phyloP scores from a whole-genome alignment of 2,113 vertebrate species.

The Dryoscopus gambensis region DNA sequence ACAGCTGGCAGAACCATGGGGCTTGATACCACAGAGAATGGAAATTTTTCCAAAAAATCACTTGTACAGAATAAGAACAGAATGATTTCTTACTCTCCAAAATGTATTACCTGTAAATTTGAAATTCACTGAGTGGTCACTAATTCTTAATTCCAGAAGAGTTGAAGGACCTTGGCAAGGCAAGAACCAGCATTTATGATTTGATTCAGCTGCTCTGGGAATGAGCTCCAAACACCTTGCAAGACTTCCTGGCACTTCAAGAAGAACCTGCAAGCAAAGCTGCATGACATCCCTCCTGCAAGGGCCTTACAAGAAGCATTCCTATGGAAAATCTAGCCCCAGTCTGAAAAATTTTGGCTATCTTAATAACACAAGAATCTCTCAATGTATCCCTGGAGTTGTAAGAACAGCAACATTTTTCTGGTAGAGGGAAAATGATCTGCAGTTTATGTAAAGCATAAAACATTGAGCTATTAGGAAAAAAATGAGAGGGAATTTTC shows the following conservation, averaged over 20 bases:
- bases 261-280: neutral
- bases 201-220: neutral
- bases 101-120: accelerated
- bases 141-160: neutral
- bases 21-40: neutral
- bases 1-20: neutral
- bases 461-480: neutral
- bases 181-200: neutral
- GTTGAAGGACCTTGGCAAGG: neutral
- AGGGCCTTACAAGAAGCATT: neutral
- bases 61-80: neutral
- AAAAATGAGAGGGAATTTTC: neutral
- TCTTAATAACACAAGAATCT: neutral
- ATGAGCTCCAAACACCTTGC: neutral
- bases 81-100: neutral
- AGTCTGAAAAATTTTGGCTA: neutral
- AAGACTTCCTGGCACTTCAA: neutral
- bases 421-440: neutral
- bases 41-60: neutral
- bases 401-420: neutral
- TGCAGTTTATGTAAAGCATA: neutral
- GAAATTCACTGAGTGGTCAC: neutral
- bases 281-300: neutral
- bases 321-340: neutral
- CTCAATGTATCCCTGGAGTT: neutral